phyloP scores from a whole-genome alignment of 2,113 vertebrate species.

The Ciconia stormi region DNA sequence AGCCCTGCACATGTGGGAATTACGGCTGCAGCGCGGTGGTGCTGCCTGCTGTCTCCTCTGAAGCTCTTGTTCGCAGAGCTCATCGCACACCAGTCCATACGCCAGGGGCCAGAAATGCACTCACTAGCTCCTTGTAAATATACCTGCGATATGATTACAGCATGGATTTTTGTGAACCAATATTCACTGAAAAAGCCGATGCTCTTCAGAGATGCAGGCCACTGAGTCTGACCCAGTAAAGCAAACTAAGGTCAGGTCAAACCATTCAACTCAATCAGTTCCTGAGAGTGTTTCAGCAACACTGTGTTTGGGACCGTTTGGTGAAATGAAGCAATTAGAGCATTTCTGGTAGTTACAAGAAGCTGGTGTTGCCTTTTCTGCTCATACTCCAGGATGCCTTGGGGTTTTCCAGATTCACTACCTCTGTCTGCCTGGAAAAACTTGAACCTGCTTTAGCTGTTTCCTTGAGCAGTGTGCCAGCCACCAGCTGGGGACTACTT shows the following conservation, averaged over 20 bases:
- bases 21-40: neutral
- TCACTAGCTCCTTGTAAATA: neutral
- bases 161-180: neutral
- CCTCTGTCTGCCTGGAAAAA: neutral
- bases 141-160: neutral
- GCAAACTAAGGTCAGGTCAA: neutral
- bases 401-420: neutral
- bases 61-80: neutral
- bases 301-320: neutral
- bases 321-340: neutral
- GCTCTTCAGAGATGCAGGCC: neutral
- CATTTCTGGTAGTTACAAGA: neutral
- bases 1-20: neutral
- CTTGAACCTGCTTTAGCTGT: neutral
- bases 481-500: neutral
- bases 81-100: neutral
- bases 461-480: neutral
- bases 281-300: neutral
- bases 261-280: neutral
- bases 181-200: neutral
- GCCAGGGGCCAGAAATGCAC: neutral
- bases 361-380: neutral
- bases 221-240: neutral
- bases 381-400: neutral
- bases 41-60: neutral